Conservation (phyloP, 2,797 vertebrate genomes). For the Otus scops region DNA sequence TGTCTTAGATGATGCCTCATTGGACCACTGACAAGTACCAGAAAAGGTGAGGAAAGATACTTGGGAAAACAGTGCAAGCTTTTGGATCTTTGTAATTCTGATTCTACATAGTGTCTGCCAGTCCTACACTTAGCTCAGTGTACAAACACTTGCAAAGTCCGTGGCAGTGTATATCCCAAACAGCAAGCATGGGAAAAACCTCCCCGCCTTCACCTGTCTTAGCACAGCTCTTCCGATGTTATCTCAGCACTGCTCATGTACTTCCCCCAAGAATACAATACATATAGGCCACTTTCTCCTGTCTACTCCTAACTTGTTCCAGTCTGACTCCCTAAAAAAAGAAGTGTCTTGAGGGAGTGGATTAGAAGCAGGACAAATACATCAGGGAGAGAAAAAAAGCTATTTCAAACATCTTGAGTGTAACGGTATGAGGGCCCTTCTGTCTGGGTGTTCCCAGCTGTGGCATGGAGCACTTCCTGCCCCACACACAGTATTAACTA, state of each 20-base stretch:
- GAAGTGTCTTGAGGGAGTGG: background rate
- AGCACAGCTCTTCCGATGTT: background rate
- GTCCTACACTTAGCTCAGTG: background rate
- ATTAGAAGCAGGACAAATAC: background rate
- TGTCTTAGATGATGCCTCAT: background rate
- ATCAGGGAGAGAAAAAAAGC: background rate
- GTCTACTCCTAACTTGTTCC: background rate
- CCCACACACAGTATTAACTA: background rate
- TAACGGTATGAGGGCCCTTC: background rate
- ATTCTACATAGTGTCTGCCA: background rate
- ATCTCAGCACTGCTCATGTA: background rate
- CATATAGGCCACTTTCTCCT: background rate
- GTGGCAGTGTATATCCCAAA: background rate
- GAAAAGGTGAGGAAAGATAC: background rate
- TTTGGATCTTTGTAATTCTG: background rate
- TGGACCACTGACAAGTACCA: background rate
- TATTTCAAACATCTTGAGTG: background rate
- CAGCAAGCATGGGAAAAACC: background rate
- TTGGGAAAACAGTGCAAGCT: background rate
- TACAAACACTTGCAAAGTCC: background rate
- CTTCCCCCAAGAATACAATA: background rate
- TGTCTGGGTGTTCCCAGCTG: background rate
- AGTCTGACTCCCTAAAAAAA: background rate
- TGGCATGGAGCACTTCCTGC: background rate
- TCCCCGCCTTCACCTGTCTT: background rate